A percentile compares a stretch with the other conserved stretches of the same genome.
Conservation (phyloP, 2,113 vertebrate species). For the Micronycteris hirsuta region DNA sequence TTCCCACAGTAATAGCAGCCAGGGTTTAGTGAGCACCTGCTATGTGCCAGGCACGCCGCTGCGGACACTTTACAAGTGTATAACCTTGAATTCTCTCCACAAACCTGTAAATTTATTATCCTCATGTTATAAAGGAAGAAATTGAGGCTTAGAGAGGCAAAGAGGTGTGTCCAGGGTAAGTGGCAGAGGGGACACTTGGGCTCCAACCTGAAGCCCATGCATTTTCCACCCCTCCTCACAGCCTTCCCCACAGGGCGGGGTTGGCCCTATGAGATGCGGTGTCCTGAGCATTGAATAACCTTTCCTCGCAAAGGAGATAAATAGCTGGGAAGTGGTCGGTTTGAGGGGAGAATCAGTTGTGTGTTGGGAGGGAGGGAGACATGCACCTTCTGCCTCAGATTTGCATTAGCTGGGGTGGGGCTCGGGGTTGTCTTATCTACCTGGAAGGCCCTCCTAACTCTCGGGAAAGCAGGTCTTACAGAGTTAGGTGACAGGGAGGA, state of each 20-base stretch:
- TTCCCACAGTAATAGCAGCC: rapidly evolving
- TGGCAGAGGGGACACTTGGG: neutral
- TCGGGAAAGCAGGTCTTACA: neutral
- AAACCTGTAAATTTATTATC: neutral
- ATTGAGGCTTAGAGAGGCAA: neutral
- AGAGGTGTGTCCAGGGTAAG: too few species aligned
- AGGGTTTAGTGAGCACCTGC: neutral
- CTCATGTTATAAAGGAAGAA: neutral
- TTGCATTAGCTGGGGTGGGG: neutral
- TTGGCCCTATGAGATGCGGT: neutral
- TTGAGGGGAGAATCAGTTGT: neutral
- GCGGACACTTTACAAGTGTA: neutral
- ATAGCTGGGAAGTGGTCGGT: neutral
- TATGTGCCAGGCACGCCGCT: neutral
- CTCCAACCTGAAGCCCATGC: neutral
- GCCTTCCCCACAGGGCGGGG: rapidly evolving
- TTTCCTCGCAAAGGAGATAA: neutral
- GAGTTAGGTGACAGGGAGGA: neutral
- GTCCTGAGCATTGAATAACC: neutral
- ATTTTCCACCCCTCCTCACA: neutral
- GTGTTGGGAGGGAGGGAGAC: neutral
- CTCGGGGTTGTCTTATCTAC: neutral
- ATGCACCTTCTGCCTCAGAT: neutral
- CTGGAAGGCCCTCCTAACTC: neutral
- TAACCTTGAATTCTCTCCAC: neutral